Evolutionary conservation across 2,797 vertebrate species (phyloP), one percentile per base, ranked within the genome.

Genomic region (Bradypodion pumilum): DNA sequence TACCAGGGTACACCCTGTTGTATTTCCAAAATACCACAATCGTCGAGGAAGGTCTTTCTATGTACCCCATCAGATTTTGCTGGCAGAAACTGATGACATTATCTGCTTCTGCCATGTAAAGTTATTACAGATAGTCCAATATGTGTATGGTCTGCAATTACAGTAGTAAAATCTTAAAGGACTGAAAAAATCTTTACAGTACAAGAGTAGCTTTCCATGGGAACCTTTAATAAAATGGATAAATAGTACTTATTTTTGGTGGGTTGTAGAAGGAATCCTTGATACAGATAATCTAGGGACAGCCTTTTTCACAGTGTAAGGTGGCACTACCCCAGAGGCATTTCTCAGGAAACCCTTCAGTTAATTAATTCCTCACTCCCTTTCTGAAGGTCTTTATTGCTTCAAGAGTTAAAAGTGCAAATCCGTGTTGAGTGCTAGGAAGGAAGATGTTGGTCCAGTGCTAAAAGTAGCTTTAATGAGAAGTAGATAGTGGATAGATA

Each of bases 121-220:
- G n/a, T n/a, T 62, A 23, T 32, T 23, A 59, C 32, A 40, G n/a
- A 62, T 21, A n/a, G 59, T 69, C n/a, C 52, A 74, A 74, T 5
- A n/a, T 40, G 46, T 74, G 40, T 69, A 16, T 1, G 5, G 27
- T 40, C 5, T 40, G 72, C 1, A 1, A 2, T 52, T 73, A 23
- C 44, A 73, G 27, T 37, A 44, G 80, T 62, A 40, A 84, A 35
- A 29, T 68, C 77, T 60, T 88, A 68, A 40, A 52, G 60, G 12
- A 15, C 59, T 66, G 16, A 49, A 82, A 13, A 83, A 32, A 19
- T 60, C 4, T 68, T 68, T 46, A 10, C 9, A 44, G 49, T 37
- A 35, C 44, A 66, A 32, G 10, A 35, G 10, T 16, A 35, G 59
- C 21, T 21, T 59, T 1, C 35, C 40, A 23, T 42, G 42, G 29